phyloP scores from a whole-genome alignment of 1,140 invertebrate genomes.

The Akabosia matsudoensis region DNA sequence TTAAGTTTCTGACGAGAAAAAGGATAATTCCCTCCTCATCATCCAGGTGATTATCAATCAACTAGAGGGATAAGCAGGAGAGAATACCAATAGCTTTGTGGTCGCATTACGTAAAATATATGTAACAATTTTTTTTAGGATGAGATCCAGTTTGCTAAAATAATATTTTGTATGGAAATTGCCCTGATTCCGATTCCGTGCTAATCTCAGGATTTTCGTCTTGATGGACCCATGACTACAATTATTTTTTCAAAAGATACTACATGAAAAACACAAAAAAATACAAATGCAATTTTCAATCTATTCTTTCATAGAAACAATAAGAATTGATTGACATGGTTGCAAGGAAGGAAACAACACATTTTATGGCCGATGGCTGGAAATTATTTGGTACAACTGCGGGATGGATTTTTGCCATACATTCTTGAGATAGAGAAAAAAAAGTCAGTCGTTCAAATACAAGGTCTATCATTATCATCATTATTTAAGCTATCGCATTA shows the following conservation, averaged over 20 bases:
- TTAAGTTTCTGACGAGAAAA: background rate
- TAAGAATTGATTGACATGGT: background rate
- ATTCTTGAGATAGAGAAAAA: background rate
- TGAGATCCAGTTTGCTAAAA: background rate
- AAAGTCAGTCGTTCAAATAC: too few species aligned
- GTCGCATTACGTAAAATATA: background rate
- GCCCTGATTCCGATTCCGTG: background rate
- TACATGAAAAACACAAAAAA: too few species aligned
- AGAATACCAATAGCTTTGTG: background rate
- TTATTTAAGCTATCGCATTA: background rate
- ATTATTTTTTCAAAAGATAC: background rate
- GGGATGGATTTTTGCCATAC: background rate
- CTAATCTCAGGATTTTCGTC: background rate
- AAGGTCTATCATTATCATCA: background rate
- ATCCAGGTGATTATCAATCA: conserved; percentile 22
- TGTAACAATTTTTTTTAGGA: background rate
- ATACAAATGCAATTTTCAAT: background rate
- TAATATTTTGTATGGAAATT: background rate
- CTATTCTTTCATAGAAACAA: background rate
- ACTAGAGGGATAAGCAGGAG: background rate
- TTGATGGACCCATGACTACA: background rate
- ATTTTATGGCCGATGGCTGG: background rate
- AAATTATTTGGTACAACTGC: background rate
- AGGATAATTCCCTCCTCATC: conserved; percentile 19
- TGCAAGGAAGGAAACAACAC: background rate